Evolutionary conservation across 2,113 vertebrate genomes (phyloP).

Genomic region (Laticauda laticaudata): DNA sequence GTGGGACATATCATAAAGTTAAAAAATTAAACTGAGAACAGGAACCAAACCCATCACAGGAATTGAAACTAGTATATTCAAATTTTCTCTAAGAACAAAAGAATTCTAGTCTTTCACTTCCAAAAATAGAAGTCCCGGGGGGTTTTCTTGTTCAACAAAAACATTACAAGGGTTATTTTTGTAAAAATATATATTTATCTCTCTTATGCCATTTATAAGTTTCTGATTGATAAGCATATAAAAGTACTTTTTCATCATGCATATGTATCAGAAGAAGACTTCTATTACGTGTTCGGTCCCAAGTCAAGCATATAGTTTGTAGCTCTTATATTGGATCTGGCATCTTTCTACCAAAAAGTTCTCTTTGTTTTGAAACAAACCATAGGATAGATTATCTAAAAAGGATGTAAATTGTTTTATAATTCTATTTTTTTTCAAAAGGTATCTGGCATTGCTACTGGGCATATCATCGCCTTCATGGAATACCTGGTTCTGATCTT

Average conservation of each 20-base stretch:
- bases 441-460: constrained; percentile 91
- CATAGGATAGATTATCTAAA: neutral
- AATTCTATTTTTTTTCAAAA: constrained; percentile 56
- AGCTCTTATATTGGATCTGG: neutral
- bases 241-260: neutral
- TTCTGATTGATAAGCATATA: neutral
- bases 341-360: neutral
- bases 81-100: neutral
- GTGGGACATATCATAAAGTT: neutral
- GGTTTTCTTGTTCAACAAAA: neutral
- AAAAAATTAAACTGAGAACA: neutral
- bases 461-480: constrained; percentile 77
- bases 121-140: neutral
- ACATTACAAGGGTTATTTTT: neutral
- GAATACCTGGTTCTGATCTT: constrained; percentile 74
- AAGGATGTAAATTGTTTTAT: neutral
- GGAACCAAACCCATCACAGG: neutral
- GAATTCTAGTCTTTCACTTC: neutral
- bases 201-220: neutral
- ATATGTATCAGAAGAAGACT: neutral
- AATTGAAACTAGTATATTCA: neutral
- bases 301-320: neutral
- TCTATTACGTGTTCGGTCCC: too few relatives aligned
- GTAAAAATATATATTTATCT: neutral
- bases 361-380: neutral